Evolutionary conservation across 2,888 invertebrate species (phyloP), one percentile per base, ranked within the genome.

Genomic region (Pseudococcus jackbeardsleyi): DNA sequence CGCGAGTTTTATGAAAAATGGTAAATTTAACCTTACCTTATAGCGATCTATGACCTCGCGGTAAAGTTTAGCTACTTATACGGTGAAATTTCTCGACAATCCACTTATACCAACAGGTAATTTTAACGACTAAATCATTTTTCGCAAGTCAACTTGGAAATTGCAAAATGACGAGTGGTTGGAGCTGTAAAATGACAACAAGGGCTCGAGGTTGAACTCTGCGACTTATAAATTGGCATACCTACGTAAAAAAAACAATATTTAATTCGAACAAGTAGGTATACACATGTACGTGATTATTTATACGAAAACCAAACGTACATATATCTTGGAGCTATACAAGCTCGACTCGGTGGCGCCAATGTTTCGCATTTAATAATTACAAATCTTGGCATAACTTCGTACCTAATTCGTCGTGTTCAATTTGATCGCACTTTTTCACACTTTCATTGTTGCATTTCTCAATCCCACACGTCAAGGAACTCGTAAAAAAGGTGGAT

Each of bases 1-100:
- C n/a, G 42, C 19, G 79, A 82, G 19, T 82, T 82, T 82, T 82
- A 46, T 46, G 79, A 82, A 82, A 82, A 82, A 82, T 82, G 79
- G 79, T 82, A 82, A 82, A 46, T 82, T 82, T 82, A 82, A 82
- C 79, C 79, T 46, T 46, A 46, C 2, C 42, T 82, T n/a, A 8
- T 42, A 82, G 46, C 79, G 79, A 82, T 46, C 79, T 82, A 42
- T 82, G 79, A 82, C 79, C 79, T 82, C 79, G 79, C 19, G 46
- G 33, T 46, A 7, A 46, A 46, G 15, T 82, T 82, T 46, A n/a
- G 15, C 26, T 33, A 33, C 26, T 33, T 33, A 33, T 33, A 33
- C 72, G 79, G n/a, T 79, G 46, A 82, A 19, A 82, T 33, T 19
- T 26, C 46, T 0, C 17, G 26, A 33, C 72, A 72, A 33, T 39